Evolutionary conservation across 2,888 invertebrate genomes (phyloP).

Genomic region (Timema cristinae): DNA sequence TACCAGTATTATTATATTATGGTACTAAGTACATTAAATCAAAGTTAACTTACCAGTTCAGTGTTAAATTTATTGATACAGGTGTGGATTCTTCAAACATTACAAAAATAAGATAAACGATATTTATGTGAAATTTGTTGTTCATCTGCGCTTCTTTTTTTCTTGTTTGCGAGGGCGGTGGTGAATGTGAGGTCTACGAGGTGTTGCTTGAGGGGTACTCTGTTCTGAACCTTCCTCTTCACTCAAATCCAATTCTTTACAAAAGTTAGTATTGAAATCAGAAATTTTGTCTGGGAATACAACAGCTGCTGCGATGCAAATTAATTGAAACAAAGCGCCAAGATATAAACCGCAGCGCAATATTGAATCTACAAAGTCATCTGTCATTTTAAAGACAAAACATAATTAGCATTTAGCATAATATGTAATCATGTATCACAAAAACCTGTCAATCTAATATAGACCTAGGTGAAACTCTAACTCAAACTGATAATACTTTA

Average conservation of each 20-base stretch:
- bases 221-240: slow-evolving; percentile 72
- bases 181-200: slow-evolving; percentile 55
- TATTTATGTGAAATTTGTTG: too few species aligned
- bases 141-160: slow-evolving; percentile 64
- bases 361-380: slow-evolving; percentile 68
- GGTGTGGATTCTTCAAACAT: too few species aligned
- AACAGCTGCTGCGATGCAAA: slow-evolving; percentile 78
- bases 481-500: too few species aligned
- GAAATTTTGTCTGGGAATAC: slow-evolving; percentile 65
- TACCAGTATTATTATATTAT: too few species aligned
- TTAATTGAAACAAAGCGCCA: slow-evolving; percentile 82
- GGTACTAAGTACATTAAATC: too few species aligned
- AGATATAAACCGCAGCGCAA: slow-evolving; percentile 77
- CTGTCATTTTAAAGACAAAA: slow-evolving; percentile 40
- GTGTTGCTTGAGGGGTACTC: slow-evolving; percentile 65
- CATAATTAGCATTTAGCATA: too few species aligned
- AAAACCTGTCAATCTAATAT: too few species aligned
- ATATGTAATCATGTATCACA: too few species aligned
- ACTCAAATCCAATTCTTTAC: slow-evolving; percentile 57
- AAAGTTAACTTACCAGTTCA: too few species aligned
- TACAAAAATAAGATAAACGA: too few species aligned
- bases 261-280: slow-evolving; percentile 46
- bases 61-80: too few species aligned
- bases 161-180: slow-evolving; percentile 58
- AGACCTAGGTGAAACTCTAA: too few species aligned